These are phyloP conservation scores for Lagocephalus sceleratus DNA, from an alignment of 2,797 vertebrate species.

Conservation along the genomic window DNA sequence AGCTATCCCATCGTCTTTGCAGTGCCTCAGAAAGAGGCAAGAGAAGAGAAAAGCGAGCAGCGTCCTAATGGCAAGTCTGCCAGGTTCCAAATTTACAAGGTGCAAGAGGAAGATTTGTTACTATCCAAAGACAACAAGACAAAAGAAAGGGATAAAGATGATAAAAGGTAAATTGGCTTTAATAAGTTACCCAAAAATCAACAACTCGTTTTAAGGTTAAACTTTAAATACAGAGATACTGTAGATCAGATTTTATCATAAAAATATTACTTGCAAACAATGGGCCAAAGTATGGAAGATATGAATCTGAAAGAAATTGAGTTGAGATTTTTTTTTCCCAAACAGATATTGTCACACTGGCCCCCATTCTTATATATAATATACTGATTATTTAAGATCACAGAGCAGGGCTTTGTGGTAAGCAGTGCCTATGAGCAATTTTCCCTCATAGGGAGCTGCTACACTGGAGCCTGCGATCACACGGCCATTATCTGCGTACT, in stretches of 20 bases:
- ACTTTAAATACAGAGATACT: background rate
- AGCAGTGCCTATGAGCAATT: slow-evolving; percentile 83
- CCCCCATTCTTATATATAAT: too few relatives aligned
- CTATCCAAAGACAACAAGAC: background rate
- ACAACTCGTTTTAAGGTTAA: background rate
- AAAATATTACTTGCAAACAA: background rate
- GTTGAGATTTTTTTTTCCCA: slow-evolving; percentile 5
- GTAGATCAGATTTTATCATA: background rate
- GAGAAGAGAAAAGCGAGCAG: slow-evolving; percentile 34
- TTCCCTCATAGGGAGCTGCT: slow-evolving; percentile 72
- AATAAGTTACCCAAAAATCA: background rate
- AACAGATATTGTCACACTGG: too few relatives aligned
- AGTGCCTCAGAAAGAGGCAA: slow-evolving; percentile 64
- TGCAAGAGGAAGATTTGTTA: slow-evolving; percentile 41
- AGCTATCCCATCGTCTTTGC: slow-evolving; percentile 72
- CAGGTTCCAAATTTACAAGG: slow-evolving; percentile 70
- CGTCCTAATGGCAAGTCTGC: slow-evolving; percentile 27
- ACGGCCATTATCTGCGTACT: slow-evolving; percentile 76
- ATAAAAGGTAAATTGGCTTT: slow-evolving; percentile 40
- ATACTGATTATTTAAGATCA: slow-evolving; percentile 57
- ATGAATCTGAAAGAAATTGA: background rate
- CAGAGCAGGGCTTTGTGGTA: slow-evolving; percentile 86
- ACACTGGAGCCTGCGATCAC: slow-evolving; percentile 81
- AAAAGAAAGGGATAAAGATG: slow-evolving; percentile 23
- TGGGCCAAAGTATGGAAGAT: background rate